Conservation (phyloP, 2,113 vertebrate species). For the Cryptotis parvus region DNA sequence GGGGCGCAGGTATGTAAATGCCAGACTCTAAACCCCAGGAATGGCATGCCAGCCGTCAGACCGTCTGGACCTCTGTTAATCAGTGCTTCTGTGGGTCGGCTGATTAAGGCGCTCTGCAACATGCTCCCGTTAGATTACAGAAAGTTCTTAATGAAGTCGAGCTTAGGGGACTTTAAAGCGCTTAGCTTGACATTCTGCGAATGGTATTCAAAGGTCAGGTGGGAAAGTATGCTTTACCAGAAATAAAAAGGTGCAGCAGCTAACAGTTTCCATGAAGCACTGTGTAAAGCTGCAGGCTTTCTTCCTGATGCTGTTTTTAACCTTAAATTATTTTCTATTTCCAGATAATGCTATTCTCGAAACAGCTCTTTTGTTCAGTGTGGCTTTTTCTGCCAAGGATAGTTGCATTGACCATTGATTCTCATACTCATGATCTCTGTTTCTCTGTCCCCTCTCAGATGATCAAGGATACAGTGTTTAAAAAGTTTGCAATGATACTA, state of each 20-base stretch:
- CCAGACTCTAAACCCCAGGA: slow-evolving; percentile 1
- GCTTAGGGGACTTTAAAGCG: not conserved
- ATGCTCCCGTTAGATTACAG: slow-evolving; percentile 67
- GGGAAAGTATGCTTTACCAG: slow-evolving; percentile 39
- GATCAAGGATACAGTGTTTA: too few relatives aligned
- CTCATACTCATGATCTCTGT: not conserved
- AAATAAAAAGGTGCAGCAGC: slow-evolving; percentile 36
- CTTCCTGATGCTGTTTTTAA: slow-evolving; percentile 53
- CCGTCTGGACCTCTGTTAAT: slow-evolving; percentile 17
- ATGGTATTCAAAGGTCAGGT: slow-evolving; percentile 23
- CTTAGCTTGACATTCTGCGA: slow-evolving; percentile 11
- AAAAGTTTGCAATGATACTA: too few relatives aligned
- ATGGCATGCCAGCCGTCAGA: slow-evolving; percentile 1
- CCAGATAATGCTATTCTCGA: not conserved
- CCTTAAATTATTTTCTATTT: not conserved
- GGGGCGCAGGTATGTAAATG: not conserved
- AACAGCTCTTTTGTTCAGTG: not conserved
- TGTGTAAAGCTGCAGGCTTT: not conserved
- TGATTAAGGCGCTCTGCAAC: slow-evolving; percentile 49
- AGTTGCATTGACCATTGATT: not conserved
- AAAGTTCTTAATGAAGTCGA: slow-evolving; percentile 55
- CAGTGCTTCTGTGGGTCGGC: slow-evolving; percentile 36
- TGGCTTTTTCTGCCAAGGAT: not conserved
- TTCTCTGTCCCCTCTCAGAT: not conserved
- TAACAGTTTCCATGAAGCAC: not conserved